Conservation (phyloP, 2,888 invertebrate species). For the Euclidia mi region DNA sequence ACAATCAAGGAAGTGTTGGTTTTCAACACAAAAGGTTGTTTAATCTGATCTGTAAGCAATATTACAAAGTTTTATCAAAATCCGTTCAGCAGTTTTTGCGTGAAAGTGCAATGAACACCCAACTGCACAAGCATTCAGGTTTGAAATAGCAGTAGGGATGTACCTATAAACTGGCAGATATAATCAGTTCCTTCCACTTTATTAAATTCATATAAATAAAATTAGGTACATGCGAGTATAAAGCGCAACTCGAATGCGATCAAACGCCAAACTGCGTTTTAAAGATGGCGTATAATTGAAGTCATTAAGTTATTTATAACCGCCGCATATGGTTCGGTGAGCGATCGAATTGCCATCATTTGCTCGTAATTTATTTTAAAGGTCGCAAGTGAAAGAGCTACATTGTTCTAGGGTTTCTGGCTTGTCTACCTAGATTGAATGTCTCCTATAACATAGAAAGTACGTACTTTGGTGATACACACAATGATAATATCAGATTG, state of each 20-base stretch:
- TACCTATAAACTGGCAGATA: neutral
- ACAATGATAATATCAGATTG: no score
- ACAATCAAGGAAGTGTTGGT: no score
- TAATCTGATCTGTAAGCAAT: no score
- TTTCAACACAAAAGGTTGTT: no score
- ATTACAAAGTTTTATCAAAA: no score
- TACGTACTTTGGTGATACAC: no score
- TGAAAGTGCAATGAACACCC: no score
- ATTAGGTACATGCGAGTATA: constrained; percentile 34
- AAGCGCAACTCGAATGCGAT: constrained; percentile 39
- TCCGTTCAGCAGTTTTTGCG: no score
- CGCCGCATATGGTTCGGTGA: constrained; percentile 68
- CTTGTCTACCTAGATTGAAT: neutral
- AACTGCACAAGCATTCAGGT: no score
- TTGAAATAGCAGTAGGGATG: no score
- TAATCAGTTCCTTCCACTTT: neutral
- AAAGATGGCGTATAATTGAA: constrained; percentile 75
- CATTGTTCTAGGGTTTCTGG: constrained; percentile 23
- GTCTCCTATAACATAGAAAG: neutral
- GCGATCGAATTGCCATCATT: constrained; percentile 74
- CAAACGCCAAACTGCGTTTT: constrained; percentile 62
- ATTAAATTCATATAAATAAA: neutral
- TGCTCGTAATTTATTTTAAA: constrained; percentile 73
- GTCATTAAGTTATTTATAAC: constrained; percentile 79
- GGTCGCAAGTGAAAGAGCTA: constrained; percentile 51